A percentile compares a stretch with the other conserved stretches of the same genome.
Conservation (phyloP, 1,140 invertebrate genomes). For the Steinernema khuongi region DNA sequence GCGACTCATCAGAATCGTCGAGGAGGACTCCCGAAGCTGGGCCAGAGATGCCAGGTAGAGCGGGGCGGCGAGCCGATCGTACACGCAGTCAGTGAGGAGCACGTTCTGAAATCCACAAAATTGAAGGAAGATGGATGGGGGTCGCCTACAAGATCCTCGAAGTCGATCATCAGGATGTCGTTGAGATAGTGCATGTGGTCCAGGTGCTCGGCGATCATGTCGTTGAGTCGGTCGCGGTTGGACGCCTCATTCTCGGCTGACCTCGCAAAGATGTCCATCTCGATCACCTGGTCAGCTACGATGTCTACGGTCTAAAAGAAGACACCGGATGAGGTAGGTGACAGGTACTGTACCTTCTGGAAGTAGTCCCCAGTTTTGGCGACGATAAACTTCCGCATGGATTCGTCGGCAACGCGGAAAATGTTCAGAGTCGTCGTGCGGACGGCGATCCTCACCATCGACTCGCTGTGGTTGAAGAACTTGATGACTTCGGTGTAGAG, state of each 20-base stretch:
- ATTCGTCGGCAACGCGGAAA: conserved; percentile 81
- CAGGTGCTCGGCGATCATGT: conserved; percentile 91
- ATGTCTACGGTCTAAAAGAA: conserved; percentile 83
- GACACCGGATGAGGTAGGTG: background rate
- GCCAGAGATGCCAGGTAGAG: conserved; percentile 83
- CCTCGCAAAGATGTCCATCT: conserved; percentile 86
- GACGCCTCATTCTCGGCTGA: conserved; percentile 62
- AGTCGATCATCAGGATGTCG: conserved; percentile 64
- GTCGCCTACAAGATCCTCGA: conserved; percentile 41
- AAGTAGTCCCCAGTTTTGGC: background rate
- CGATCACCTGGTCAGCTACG: conserved; percentile 93
- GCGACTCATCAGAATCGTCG: conserved; percentile 43
- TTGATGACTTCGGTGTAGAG: conserved; percentile 97
- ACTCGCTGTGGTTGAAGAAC: conserved; percentile 96
- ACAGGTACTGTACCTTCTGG: background rate
- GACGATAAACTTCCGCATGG: conserved; percentile 88
- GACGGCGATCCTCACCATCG: conserved; percentile 97
- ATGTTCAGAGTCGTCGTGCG: conserved; percentile 94
- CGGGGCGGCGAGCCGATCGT: conserved; percentile 86
- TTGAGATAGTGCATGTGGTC: conserved; percentile 97
- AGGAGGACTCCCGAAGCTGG: conserved; percentile 31
- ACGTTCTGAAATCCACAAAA: conserved; percentile 85
- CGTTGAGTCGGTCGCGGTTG: conserved; percentile 77
- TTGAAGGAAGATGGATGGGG: conserved; percentile 60
- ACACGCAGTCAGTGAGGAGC: conserved; percentile 86